A percentile compares a stretch with the other conserved stretches of the same genome.
phyloP scores from a whole-genome alignment of 1,140 invertebrate species.

The Heliconius hewitsoni region DNA sequence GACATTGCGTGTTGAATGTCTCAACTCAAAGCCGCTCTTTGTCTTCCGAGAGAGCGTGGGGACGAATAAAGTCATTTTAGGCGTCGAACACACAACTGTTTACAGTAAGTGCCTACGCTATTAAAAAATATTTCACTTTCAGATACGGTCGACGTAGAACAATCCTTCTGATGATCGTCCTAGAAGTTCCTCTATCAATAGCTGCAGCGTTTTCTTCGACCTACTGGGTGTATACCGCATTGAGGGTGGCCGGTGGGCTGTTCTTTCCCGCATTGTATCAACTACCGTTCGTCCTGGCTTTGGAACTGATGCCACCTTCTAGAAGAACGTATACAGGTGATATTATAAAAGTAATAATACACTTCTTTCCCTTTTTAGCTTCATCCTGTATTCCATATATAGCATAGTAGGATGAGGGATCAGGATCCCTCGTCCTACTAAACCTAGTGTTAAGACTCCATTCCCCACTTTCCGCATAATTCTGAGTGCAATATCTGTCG shows the following conservation, averaged over 20 bases:
- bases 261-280: slow-evolving; percentile 88
- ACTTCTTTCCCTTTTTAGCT: neutral
- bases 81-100: no score
- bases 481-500: no score
- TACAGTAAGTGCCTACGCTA: neutral
- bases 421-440: no score
- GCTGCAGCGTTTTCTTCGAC: slow-evolving; percentile 86
- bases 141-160: slow-evolving; percentile 87
- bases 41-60: no score
- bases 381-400: no score
- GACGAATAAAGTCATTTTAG: no score
- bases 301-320: slow-evolving; percentile 86
- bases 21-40: no score
- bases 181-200: slow-evolving; percentile 86
- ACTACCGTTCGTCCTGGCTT: slow-evolving; percentile 86
- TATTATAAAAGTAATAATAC: neutral
- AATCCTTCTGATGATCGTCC: slow-evolving; percentile 85
- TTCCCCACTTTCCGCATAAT: no score
- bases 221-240: slow-evolving; percentile 84
- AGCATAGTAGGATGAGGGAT: no score
- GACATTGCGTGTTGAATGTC: no score
- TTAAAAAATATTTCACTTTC: slow-evolving; percentile 35
- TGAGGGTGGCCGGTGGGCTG: slow-evolving; percentile 85
- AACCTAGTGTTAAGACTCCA: no score
- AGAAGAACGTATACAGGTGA: slow-evolving; percentile 85